These are phyloP conservation scores for Ariolimax columbianus DNA, from an alignment of 2,888 invertebrate genomes.

Conservation along the genomic window DNA sequence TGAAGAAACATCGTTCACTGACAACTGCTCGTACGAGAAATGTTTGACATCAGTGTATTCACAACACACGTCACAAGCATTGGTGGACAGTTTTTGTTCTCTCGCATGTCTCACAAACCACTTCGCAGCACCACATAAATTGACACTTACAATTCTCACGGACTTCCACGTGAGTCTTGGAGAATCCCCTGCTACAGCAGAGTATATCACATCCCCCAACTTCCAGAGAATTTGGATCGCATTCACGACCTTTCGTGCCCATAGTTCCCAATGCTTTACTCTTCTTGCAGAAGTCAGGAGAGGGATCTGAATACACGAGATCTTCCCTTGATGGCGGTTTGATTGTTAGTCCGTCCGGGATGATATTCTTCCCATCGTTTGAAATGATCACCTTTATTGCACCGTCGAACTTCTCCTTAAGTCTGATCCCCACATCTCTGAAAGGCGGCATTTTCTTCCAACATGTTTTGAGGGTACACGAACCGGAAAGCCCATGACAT, in stretches of 20 bases:
- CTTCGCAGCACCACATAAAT: constrained; percentile 76
- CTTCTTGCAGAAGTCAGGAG: constrained; percentile 90
- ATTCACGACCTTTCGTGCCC: constrained; percentile 90
- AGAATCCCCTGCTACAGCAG: constrained; percentile 79
- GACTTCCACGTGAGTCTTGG: constrained; percentile 62
- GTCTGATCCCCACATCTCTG: constrained; percentile 88
- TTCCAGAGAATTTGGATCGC: constrained; percentile 86
- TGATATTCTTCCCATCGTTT: constrained; percentile 93
- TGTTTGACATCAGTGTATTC: background rate
- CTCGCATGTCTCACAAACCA: constrained; percentile 72
- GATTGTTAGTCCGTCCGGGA: constrained; percentile 88
- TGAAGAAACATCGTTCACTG: too few species aligned
- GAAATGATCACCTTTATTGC: constrained; percentile 93
- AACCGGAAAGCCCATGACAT: constrained; percentile 94
- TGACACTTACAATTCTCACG: constrained; percentile 74
- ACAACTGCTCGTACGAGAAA: background rate
- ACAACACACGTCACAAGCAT: constrained; percentile 58
- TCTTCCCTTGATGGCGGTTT: constrained; percentile 90
- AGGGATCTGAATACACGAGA: constrained; percentile 93
- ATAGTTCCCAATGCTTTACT: constrained; percentile 90
- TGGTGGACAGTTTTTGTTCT: constrained; percentile 66
- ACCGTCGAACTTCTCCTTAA: constrained; percentile 92
- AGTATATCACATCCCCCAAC: constrained; percentile 79
- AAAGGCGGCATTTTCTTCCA: constrained; percentile 94
- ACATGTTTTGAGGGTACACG: constrained; percentile 92